Conservation (phyloP, 2,888 invertebrate genomes). For the Anthophora plumipes region DNA sequence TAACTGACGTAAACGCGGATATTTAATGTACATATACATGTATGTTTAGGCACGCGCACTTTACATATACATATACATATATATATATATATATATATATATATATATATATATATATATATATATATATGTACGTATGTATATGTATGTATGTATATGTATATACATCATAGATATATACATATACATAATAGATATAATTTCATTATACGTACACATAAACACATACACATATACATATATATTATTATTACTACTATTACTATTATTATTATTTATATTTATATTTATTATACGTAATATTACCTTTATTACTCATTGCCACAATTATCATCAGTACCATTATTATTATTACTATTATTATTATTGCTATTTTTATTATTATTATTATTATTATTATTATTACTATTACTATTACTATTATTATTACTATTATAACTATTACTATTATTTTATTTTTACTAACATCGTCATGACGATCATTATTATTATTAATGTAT, state of each 20-base stretch:
- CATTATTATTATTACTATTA: constrained; percentile 32
- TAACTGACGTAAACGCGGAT: constrained; percentile 69
- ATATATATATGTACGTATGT: constrained; percentile 27
- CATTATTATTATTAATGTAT: constrained; percentile 63
- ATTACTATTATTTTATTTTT: constrained; percentile 41
- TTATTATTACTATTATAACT: too few species aligned
- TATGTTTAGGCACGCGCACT: constrained; percentile 19
- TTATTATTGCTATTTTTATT: too few species aligned
- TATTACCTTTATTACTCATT: constrained; percentile 17
- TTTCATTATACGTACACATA: too few species aligned
- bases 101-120: constrained; percentile 49
- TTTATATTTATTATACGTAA: not conserved
- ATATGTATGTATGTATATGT: constrained; percentile 34
- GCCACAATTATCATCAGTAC: constrained; percentile 11
- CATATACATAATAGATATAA: too few species aligned
- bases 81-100: constrained; percentile 41
- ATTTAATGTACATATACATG: constrained; percentile 56
- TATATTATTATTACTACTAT: constrained; percentile 54
- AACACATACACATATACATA: too few species aligned
- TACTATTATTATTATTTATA: constrained; percentile 39
- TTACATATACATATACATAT: constrained; percentile 44
- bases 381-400: too few species aligned
- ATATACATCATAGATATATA: constrained; percentile 34
- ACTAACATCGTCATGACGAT: constrained; percentile 44
- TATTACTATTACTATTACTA: too few species aligned